Percentiles rank a stretch among this genome's conserved stretches.
These are phyloP conservation scores for Salvelinus sp. DNA, from an alignment of 2,113 vertebrate species.

Conservation along the genomic window DNA sequence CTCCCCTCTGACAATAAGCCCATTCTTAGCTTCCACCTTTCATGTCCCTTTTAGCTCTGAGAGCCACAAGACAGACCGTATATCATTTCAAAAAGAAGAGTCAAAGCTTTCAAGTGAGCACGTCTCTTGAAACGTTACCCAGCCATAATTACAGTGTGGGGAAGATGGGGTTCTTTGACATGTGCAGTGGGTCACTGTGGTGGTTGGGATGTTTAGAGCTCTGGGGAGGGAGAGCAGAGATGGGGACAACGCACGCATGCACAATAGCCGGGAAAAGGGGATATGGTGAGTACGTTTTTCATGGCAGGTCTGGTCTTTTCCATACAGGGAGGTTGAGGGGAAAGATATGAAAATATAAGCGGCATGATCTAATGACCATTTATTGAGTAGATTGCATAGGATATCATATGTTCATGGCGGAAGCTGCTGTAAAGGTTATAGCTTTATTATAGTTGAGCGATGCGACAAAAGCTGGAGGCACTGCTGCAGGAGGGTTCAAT, in stretches of 20 bases:
- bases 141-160: constrained; percentile 62
- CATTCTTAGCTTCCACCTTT: constrained; percentile 53
- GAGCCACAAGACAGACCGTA: constrained; percentile 50
- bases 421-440: constrained; percentile 13
- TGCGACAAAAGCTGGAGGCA: constrained; percentile 30
- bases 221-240: constrained; percentile 17
- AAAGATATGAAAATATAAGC: not conserved
- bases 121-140: constrained; percentile 52
- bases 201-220: constrained; percentile 41
- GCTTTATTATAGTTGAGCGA: constrained; percentile 9
- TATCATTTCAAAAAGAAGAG: constrained; percentile 63
- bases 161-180: constrained; percentile 46
- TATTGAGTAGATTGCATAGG: constrained; percentile 19
- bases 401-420: constrained; percentile 6
- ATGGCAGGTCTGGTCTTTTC: constrained; percentile 2
- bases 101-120: constrained; percentile 57
- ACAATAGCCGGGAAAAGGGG: constrained; percentile 6
- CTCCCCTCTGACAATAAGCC: constrained; percentile 29
- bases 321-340: not conserved
- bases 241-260: constrained; percentile 17
- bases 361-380: constrained; percentile 6
- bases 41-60: constrained; percentile 53
- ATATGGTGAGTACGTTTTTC: constrained; percentile 1
- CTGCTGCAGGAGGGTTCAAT: constrained; percentile 30
- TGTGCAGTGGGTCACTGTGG: constrained; percentile 46